phyloP scores from a whole-genome alignment of 1,140 invertebrate species.

The Drosophila murphyi region DNA sequence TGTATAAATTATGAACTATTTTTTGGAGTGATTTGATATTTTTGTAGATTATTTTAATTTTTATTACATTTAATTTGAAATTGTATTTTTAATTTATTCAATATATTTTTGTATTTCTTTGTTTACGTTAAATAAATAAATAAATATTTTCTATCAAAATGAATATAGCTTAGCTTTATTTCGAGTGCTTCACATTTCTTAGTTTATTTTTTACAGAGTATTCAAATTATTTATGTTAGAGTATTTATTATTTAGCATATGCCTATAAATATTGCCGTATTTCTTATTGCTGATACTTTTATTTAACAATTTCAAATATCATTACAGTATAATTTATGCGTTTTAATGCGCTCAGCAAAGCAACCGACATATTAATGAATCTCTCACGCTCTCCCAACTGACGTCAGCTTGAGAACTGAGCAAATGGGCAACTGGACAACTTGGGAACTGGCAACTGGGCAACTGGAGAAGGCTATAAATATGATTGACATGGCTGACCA shows the following conservation, averaged over 20 bases:
- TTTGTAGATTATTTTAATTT: no score
- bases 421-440: neutral
- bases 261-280: neutral
- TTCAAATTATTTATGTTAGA: conserved; percentile 9
- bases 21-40: no score
- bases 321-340: conserved; percentile 80
- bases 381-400: conserved; percentile 50
- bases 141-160: no score
- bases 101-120: no score
- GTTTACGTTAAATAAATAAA: no score
- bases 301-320: conserved; percentile 68
- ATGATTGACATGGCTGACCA: conserved; percentile 64
- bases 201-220: neutral
- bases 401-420: conserved; percentile 21
- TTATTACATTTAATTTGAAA: no score
- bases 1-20: no score
- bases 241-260: conserved; percentile 34
- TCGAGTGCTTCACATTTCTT: no score
- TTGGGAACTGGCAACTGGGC: neutral
- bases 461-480: conserved; percentile 68
- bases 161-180: no score
- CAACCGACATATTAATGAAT: conserved; percentile 67
- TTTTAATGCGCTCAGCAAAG: conserved; percentile 54
- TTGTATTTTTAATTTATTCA: no score
- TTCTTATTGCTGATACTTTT: conserved; percentile 26